A percentile compares a stretch with the other conserved stretches of the same genome.
phyloP scores from a whole-genome alignment of 2,113 vertebrate genomes.

The Etheostoma spectabile region DNA sequence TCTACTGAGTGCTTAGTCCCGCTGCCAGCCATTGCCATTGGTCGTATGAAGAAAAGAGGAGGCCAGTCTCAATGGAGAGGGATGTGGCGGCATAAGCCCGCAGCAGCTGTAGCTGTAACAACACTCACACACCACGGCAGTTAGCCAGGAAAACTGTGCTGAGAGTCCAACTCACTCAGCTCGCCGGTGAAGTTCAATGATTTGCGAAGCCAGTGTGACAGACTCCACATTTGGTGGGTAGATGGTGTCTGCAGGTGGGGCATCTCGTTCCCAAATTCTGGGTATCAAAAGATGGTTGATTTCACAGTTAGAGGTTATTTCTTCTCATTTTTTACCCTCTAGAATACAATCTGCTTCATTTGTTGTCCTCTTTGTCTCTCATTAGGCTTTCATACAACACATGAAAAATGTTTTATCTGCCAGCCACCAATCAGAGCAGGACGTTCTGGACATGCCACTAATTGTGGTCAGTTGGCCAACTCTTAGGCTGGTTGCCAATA shows the following conservation, averaged over 20 bases:
- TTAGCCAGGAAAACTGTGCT: conserved; percentile 61
- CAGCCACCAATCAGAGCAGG: conserved; percentile 55
- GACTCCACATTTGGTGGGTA: conserved; percentile 25
- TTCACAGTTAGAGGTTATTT: conserved; percentile 37
- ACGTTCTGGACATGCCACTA: conserved; percentile 51
- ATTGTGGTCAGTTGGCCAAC: conserved; percentile 54
- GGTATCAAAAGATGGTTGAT: conserved; percentile 56
- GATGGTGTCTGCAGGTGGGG: background rate
- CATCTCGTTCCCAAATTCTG: conserved; percentile 25
- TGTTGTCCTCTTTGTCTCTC: conserved; percentile 48
- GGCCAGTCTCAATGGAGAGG: conserved; percentile 50
- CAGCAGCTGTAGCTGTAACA: conserved; percentile 62
- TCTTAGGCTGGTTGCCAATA: conserved; percentile 47
- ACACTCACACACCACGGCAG: conserved; percentile 41
- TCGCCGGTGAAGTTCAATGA: conserved; percentile 44
- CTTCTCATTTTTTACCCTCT: conserved; percentile 33
- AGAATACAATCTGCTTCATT: conserved; percentile 48
- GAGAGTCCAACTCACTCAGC: conserved; percentile 43
- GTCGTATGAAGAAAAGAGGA: conserved; percentile 54
- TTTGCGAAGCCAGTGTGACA: conserved; percentile 28
- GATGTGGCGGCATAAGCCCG: conserved; percentile 57
- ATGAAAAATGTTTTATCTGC: conserved; percentile 46
- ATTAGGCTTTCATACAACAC: conserved; percentile 46
- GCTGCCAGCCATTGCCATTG: conserved; percentile 56
- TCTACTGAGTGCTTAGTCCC: conserved; percentile 58